Conservation (phyloP, 1,140 invertebrate species). For the Chrysomallon squamiferum region DNA sequence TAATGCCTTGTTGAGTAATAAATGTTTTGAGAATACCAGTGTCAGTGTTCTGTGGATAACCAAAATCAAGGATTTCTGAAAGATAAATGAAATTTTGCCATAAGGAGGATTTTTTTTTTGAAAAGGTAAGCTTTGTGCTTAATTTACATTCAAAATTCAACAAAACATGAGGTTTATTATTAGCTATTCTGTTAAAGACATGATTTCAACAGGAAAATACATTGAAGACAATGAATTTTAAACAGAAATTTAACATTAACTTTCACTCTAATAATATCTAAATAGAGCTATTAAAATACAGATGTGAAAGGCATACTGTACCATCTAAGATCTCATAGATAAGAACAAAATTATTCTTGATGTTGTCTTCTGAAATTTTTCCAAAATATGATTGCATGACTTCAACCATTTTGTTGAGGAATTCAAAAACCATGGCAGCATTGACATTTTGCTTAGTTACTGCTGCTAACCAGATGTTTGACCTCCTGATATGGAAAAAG, state of each 20-base stretch:
- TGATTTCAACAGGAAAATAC: no score
- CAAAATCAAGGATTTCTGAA: constrained; percentile 98
- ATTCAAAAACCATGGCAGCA: constrained; percentile 99
- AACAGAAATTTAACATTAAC: no score
- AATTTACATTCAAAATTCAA: no score
- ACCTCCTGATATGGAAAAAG: constrained; percentile 97
- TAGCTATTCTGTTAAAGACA: no score
- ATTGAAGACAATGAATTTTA: no score
- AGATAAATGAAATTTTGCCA: no score
- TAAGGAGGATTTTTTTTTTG: no score
- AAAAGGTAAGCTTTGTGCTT: no score
- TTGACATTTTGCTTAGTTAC: constrained; percentile 99
- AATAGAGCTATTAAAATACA: no score
- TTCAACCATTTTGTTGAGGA: constrained; percentile 97
- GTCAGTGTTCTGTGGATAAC: constrained; percentile 99
- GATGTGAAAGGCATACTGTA: no score
- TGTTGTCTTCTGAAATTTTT: constrained; percentile 99
- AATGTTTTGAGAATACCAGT: constrained; percentile 99
- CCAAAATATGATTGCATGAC: constrained; percentile 99
- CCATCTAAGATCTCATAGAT: constrained; percentile 99
- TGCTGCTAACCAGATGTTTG: constrained; percentile 98
- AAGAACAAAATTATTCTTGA: constrained; percentile 99
- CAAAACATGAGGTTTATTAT: no score
- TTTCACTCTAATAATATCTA: no score
- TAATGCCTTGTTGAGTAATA: constrained; percentile 99